Evolutionary conservation across 2,888 invertebrate genomes (phyloP), one percentile per base, ranked within the genome.

Genomic region (Furcula furcula): DNA sequence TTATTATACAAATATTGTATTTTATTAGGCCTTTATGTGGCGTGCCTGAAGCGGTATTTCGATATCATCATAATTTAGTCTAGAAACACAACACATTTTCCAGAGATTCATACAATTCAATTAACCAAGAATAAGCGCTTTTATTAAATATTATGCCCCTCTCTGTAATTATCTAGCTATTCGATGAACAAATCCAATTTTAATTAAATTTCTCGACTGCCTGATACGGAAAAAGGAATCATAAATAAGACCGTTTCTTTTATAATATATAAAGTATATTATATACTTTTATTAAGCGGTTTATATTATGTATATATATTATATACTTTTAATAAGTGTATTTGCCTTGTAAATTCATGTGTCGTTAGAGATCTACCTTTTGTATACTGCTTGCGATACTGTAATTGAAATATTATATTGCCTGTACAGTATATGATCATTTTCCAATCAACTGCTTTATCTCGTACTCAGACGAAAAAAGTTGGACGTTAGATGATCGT

Each of bases 131-230:
- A 21, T 9, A 10, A 21, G 10, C 21, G 3, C 9, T n/a, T n/a
- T n/a, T n/a, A n/a, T n/a, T 21, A 2, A 21, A 21, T 21, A 3
- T 21, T 10, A 4, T 21, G 3, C 9, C 3, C n/a, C 3, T 4
- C 14, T 7, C n/a, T 26, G 14, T 14, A 14, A 26, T 18, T 18
- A 5, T 18, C 18, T 5, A 15, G n/a, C n/a, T n/a, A n/a, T 28
- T 32, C 18, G 14, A n/a, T n/a, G 21, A 32, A 29, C 23, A 12
- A 15, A 18, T 14, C 4, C 27, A 23, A 22, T 30, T 33, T 40
- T 26, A 39, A 53, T 53, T 38, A 34, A 37, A 29, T 38, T 28
- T 34, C 34, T 29, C 39, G 10, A 33, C 22, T 29, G 19, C 23
- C 14, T 2, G 13, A 6, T n/a, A 26, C 1, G 11, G 13, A 14